Percentiles rank a stretch among this genome's conserved stretches.
phyloP scores from a whole-genome alignment of 2,888 invertebrate species.

The Pherbina coryleti region DNA sequence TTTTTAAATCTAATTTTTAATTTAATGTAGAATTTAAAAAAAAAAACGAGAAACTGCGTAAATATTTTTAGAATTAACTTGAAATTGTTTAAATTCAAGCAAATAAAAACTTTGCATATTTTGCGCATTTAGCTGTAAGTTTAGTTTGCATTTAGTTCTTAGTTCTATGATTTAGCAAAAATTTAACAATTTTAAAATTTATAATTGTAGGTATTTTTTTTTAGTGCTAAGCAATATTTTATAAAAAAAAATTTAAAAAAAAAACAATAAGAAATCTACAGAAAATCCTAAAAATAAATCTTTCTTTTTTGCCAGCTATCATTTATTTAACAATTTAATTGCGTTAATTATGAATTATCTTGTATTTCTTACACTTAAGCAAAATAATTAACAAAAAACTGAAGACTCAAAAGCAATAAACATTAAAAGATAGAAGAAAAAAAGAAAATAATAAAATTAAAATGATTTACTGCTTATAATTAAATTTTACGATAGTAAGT shows the following conservation, averaged over 20 bases:
- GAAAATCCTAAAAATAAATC: not conserved
- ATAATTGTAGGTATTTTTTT: not conserved
- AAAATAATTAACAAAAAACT: constrained; percentile 44
- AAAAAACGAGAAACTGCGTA: constrained; percentile 4
- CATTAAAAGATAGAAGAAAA: constrained; percentile 42
- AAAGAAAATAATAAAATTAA: constrained; percentile 25
- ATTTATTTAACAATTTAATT: constrained; percentile 17
- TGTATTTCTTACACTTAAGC: constrained; percentile 49
- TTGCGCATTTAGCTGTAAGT: constrained; percentile 52
- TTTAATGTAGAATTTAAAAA: constrained; percentile 5
- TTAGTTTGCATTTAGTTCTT: constrained; percentile 52
- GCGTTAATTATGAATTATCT: constrained; percentile 45
- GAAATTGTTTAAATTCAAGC: not conserved
- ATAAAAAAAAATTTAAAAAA: constrained; percentile 12
- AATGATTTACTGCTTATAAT: constrained; percentile 38
- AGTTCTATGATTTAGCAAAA: constrained; percentile 57
- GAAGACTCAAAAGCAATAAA: constrained; percentile 64
- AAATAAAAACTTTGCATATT: constrained; percentile 43
- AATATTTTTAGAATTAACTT: not conserved
- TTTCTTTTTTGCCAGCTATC: not conserved
- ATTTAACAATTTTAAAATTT: constrained; percentile 14
- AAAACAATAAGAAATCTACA: constrained; percentile 5
- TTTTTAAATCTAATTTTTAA: constrained; percentile 52
- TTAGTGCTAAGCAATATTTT: not conserved
- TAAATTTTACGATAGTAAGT: constrained; percentile 28